Evolutionary conservation across 2,888 invertebrate genomes (phyloP), one percentile per base, ranked within the genome.

Genomic region (Tenthredo notha): DNA sequence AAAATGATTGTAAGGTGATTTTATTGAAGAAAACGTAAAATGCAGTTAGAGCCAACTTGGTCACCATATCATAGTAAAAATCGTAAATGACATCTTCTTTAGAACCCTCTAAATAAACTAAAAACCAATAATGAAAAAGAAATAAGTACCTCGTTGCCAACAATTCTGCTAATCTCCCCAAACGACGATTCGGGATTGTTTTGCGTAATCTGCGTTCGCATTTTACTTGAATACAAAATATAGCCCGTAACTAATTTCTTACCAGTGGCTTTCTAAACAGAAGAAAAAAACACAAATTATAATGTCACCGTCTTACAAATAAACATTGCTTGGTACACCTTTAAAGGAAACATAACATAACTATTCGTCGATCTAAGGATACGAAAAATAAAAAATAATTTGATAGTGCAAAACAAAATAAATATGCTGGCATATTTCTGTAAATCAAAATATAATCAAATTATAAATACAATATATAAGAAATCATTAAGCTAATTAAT

Each of bases 171-270:
- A 90, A 96, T 96, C 94, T 97, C 95, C 91, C 99, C 99, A 94
- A 99, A 99, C 5, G 97, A 96, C 84, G 98, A 96, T 86, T 98
- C 98, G 0, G 99, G 99, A 94, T 99, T 98, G 92, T 97, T 98
- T 89, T 98, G 97, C 87, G 98, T 97, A 88, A 99, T 98, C 84
- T 96, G 96, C 93, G 98, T 98, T 84, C 99, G 95, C 77, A 98
- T 97, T 94, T 99, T 99, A 91, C 99, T 98, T 67, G 99, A 99
- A 94, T 99, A 99, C 86, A 99, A 95, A 89, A 99, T 99, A 94
- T 99, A 99, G 10, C 99, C 99, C 86, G 99, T 99, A 90, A 98
- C 97, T 87, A 98, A 95, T 94, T 98, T 97, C 94, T 97, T 97
- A 89, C 96, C 96, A 91, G 96, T 88, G 87, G 92, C 89, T 93